phyloP scores from a whole-genome alignment of 1,140 invertebrate genomes.

The Drosophila triauraria region DNA sequence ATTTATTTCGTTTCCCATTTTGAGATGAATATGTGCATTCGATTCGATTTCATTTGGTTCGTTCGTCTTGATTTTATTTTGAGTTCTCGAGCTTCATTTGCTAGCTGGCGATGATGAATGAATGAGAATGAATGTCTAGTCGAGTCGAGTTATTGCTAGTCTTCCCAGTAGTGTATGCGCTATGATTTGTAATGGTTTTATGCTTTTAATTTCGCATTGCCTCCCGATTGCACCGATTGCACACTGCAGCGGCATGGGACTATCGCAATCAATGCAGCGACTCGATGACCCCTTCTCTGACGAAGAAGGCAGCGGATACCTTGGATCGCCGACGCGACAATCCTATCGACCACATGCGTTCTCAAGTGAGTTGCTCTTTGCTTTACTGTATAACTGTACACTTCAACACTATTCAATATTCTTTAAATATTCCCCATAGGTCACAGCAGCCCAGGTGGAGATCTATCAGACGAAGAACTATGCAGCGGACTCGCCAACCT shows the following conservation, averaged over 20 bases:
- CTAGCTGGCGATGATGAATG: slow-evolving; percentile 44
- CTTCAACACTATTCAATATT: not conserved
- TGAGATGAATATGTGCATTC: slow-evolving; percentile 47
- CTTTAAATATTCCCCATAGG: slow-evolving; percentile 34
- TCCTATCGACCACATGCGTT: slow-evolving; percentile 85
- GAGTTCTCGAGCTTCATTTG: slow-evolving; percentile 38
- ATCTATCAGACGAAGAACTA: slow-evolving; percentile 89
- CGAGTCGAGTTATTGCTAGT: slow-evolving; percentile 57
- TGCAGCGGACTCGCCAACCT: slow-evolving; percentile 86
- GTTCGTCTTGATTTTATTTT: slow-evolving; percentile 44
- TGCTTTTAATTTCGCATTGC: slow-evolving; percentile 36
- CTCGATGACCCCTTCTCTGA: slow-evolving; percentile 85
- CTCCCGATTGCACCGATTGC: slow-evolving; percentile 40
- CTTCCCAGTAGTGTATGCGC: slow-evolving; percentile 19
- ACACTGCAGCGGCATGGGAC: slow-evolving; percentile 81
- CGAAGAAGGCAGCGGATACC: slow-evolving; percentile 85
- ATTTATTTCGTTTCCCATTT: slow-evolving; percentile 74
- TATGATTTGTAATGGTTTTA: slow-evolving; percentile 34
- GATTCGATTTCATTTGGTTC: slow-evolving; percentile 59
- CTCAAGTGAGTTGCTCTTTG: slow-evolving; percentile 71
- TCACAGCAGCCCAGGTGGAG: slow-evolving; percentile 87
- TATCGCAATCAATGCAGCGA: slow-evolving; percentile 85
- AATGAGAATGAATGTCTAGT: slow-evolving; percentile 58
- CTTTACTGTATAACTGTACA: not conserved
- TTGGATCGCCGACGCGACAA: slow-evolving; percentile 85